phyloP scores from a whole-genome alignment of 2,797 vertebrate genomes.

The Chaunax sp. region DNA sequence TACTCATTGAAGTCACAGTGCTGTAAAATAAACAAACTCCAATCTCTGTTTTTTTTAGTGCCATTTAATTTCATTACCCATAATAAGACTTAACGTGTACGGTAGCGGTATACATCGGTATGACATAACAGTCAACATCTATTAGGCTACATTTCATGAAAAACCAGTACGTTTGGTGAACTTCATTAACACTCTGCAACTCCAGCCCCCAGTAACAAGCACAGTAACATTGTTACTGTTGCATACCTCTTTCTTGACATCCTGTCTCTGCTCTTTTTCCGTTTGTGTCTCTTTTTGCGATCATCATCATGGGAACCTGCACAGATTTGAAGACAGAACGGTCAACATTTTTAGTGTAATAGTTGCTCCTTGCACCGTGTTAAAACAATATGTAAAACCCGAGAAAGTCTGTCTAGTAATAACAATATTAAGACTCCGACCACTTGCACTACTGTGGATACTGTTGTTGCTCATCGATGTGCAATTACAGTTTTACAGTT shows the following conservation, averaged over 20 bases:
- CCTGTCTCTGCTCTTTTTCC: slow-evolving; percentile 72
- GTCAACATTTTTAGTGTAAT: neutral
- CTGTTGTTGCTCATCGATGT: neutral
- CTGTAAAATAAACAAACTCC: neutral
- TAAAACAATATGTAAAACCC: neutral
- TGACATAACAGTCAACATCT: too few relatives aligned
- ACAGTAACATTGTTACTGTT: too few relatives aligned
- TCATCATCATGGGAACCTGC: slow-evolving; percentile 57
- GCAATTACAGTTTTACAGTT: too few relatives aligned
- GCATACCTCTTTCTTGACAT: slow-evolving; percentile 74
- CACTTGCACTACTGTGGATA: neutral
- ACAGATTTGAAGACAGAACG: neutral
- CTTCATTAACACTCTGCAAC: too few relatives aligned
- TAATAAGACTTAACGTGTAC: too few relatives aligned
- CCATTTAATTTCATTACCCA: too few relatives aligned
- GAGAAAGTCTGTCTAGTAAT: neutral
- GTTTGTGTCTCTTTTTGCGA: slow-evolving; percentile 59
- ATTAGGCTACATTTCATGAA: too few relatives aligned
- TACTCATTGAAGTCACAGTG: neutral
- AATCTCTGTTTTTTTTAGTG: neutral
- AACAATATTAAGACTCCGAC: neutral
- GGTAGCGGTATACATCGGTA: too few relatives aligned
- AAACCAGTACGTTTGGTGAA: too few relatives aligned
- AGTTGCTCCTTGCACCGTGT: neutral
- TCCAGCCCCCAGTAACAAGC: too few relatives aligned